Evolutionary conservation across 2,888 invertebrate genomes (phyloP), one percentile per base, ranked within the genome.

Genomic region (Drosophila borborema): DNA sequence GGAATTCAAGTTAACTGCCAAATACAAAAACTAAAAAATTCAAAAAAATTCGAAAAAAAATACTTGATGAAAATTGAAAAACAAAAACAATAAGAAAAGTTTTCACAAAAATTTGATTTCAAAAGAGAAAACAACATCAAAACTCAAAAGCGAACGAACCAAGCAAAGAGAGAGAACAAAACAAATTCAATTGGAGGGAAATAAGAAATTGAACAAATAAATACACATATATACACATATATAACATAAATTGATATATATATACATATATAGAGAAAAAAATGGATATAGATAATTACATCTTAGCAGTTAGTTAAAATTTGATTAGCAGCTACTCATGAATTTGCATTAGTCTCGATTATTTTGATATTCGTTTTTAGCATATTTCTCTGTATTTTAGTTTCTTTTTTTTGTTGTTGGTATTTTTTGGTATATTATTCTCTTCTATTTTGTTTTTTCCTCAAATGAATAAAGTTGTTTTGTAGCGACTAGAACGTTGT

Each of bases 231-330:
- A 65, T 63, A 41, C 54, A 53, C 59, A 65, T 70, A 74, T 56
- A 74, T 43, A 79, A 28, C 60, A 74, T 43, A 79, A 28, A 77
- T 64, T 64, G 40, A 31, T 36, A 61, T 60, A 72, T 64, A 69
- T 59, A 64, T 49, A 79, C 63, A 81, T 64, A 77, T 77, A 79
- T 59, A 66, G 46, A 72, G 70, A 73, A 64, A 60, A 45, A 81
- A 63, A 72, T 81, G 68, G 67, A 77, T 76, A 81, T 73, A 81
- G 87, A 84, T 84, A 84, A 87, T 85, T 85, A 85, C 84, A 85
- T 87, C 86, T 82, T 87, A 85, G 85, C 82, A 87, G 82, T 87
- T 85, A 85, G 85, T 85, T 74, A 66, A 80, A 72, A 79, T 74
- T 78, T 51, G 3, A 46, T 51, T 87, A 85, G 87, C 84, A 85